Base-by-base conservation (phyloP, 1,140 invertebrate genomes). In the Bombus fervidus region DNA sequence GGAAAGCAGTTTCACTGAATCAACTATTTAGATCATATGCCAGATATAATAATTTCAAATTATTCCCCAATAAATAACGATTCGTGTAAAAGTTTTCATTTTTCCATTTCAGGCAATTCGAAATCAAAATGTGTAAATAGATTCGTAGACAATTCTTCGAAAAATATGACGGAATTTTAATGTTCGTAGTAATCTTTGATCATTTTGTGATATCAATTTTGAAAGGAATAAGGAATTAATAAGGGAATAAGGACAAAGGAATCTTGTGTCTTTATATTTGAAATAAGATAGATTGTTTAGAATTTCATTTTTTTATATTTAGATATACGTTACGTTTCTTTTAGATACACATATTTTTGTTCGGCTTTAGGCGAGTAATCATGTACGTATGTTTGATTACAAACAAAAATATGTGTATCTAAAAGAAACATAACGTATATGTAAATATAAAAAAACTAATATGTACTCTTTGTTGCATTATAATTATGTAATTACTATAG, bases 1-100 rank as follows among this genome's bases (percentile, higher is more conserved):
- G 25, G 68, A 78, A 87, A 86, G 74, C 47, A 81, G 28, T 90
- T 91, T 91, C 86, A 84, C 89, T 86, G 43, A 37, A 69, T 68
- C 34, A 18, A 74, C 37, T 75, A 68, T 73, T 69, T 39, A 66
- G 39, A 85, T 85, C 39, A 37, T 43, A 69, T 69, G 31, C 18
- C 22, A 37, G 41, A 41, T 62, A 41, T 0, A 69, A 71, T 3
- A 47, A 25, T 71, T 53, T 69, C 18, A 25, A 41, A 41, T 22
- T 39, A 28, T 22, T 4, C 41, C 2, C 2, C 15, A 22, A 10
- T 22, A 10, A 13, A 31, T 47, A 22, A 73, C 1, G 8, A 25
- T 31, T 25, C 41, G 10, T 31, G 31, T 4, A 28, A 12, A 47
- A 74, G 6, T 18, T 72, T 18, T 1, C 2, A 43, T 41, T 15